Evolutionary conservation across 2,888 invertebrate genomes (phyloP).

Genomic region (Pandemis heparana): DNA sequence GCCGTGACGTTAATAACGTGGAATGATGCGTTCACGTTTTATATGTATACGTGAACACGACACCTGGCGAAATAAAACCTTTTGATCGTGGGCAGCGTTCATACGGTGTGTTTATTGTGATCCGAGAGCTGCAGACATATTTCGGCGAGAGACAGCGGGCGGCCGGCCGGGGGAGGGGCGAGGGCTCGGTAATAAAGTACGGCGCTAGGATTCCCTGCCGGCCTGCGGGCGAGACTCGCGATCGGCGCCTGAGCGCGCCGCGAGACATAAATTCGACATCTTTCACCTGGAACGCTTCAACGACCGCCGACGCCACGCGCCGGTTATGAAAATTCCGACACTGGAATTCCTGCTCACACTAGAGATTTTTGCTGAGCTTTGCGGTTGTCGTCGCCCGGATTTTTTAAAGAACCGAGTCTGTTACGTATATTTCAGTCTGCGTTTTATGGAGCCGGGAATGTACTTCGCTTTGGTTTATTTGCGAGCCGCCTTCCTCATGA

Average conservation of each 20-base stretch:
- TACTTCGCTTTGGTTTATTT: conserved; percentile 82
- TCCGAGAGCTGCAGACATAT: conserved; percentile 65
- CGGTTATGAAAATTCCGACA: conserved; percentile 84
- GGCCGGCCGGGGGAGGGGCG: conserved; percentile 39
- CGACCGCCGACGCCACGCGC: conserved; percentile 64
- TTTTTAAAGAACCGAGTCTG: conserved; percentile 80
- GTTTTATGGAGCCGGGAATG: conserved; percentile 83
- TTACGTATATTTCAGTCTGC: conserved; percentile 81
- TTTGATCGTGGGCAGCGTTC: conserved; percentile 64
- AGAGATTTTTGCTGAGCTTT: conserved; percentile 81
- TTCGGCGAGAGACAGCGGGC: conserved; percentile 58
- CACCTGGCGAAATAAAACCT: conserved; percentile 71
- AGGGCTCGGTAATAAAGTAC: conserved; percentile 69
- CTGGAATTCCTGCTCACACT: conserved; percentile 80
- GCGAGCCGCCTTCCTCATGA: conserved; percentile 80
- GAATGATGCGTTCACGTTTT: conserved; percentile 62
- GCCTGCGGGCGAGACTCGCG: conserved; percentile 58
- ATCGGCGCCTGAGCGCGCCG: conserved; percentile 62
- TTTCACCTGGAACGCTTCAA: conserved; percentile 72
- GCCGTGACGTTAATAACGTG: conserved; percentile 55
- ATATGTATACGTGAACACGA: conserved; percentile 63
- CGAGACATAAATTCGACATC: conserved; percentile 74
- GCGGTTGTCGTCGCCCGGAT: conserved; percentile 77
- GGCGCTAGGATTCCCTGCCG: conserved; percentile 57
- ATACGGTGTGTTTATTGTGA: conserved; percentile 69